Evolutionary conservation across 64 coral and sea anemone species (phyloP).

Genomic region (Cladopsammia gracilis): DNA sequence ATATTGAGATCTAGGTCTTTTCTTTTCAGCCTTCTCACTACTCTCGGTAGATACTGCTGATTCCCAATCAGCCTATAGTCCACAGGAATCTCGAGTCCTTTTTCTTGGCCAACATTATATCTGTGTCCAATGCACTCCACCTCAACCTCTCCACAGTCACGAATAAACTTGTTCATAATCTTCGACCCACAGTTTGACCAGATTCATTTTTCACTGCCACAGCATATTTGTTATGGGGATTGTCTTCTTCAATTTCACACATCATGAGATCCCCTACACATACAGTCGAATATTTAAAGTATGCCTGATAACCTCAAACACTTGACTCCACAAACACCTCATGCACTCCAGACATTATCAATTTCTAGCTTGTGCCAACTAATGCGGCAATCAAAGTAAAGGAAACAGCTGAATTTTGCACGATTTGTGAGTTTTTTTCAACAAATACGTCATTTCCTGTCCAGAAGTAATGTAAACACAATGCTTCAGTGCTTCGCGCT

Average conservation of each 20-base stretch:
- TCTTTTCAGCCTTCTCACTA: constrained; percentile 68
- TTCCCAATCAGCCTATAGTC: constrained; percentile 55
- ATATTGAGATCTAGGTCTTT: constrained; percentile 78
- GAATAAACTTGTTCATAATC: constrained; percentile 79
- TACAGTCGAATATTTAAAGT: constrained; percentile 70
- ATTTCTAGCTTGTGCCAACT: constrained; percentile 73
- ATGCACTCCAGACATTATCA: constrained; percentile 75
- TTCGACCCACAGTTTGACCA: constrained; percentile 76
- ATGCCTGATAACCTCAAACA: constrained; percentile 70
- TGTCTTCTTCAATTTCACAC: constrained; percentile 76
- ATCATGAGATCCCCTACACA: constrained; percentile 69
- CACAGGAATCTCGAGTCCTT: constrained; percentile 77
- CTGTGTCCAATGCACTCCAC: constrained; percentile 72
- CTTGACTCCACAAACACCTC: constrained; percentile 79
- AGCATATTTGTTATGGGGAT: constrained; percentile 72
- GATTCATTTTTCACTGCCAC: constrained; percentile 75
- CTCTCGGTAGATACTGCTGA: constrained; percentile 76
- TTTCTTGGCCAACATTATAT: constrained; percentile 61
- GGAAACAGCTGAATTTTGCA: constrained; percentile 72
- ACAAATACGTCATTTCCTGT: constrained; percentile 86
- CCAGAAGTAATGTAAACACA: constrained; percentile 68
- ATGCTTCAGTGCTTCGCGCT: constrained; percentile 63
- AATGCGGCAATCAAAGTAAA: constrained; percentile 51
- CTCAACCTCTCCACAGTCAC: constrained; percentile 74
- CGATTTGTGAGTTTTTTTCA: constrained; percentile 55